Evolutionary conservation across 2,888 invertebrate species (phyloP).

Genomic region (Volucella inflata): DNA sequence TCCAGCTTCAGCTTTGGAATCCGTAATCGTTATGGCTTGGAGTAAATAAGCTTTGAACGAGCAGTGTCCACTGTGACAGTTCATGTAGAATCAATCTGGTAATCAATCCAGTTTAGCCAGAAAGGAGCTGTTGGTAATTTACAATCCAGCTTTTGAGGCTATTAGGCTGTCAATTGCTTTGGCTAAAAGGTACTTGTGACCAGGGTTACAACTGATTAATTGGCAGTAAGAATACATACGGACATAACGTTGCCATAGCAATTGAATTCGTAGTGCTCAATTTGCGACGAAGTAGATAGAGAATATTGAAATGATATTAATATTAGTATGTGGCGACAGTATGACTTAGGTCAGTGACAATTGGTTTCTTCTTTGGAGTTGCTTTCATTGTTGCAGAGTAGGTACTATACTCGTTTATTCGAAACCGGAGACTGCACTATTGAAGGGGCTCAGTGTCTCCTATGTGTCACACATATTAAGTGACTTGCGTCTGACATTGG

Average conservation of each 20-base stretch:
- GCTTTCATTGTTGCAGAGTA: background rate
- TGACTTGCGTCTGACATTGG: constrained; percentile 50
- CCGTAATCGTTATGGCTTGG: constrained; percentile 38
- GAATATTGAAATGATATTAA: constrained; percentile 51
- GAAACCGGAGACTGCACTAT: constrained; percentile 20
- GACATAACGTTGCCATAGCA: constrained; percentile 32
- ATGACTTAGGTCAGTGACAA: constrained; percentile 65
- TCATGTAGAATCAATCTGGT: constrained; percentile 54
- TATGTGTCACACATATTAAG: constrained; percentile 63
- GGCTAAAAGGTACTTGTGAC: constrained; percentile 9
- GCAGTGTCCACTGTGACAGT: constrained; percentile 19
- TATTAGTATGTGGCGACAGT: constrained; percentile 52
- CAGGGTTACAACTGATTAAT: constrained; percentile 40
- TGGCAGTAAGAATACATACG: constrained; percentile 8
- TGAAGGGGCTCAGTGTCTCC: constrained; percentile 52
- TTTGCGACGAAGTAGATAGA: constrained; percentile 47
- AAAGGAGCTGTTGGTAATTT: constrained; percentile 14
- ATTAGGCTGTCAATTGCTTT: constrained; percentile 36
- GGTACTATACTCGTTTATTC: too few species aligned
- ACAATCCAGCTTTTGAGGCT: constrained; percentile 36
- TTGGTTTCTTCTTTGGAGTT: constrained; percentile 33
- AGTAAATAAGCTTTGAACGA: constrained; percentile 55
- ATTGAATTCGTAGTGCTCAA: constrained; percentile 58
- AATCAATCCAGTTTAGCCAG: constrained; percentile 56
- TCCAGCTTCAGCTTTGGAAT: constrained; percentile 26